phyloP scores from a whole-genome alignment of 2,113 vertebrate genomes.

The Channa maculata region DNA sequence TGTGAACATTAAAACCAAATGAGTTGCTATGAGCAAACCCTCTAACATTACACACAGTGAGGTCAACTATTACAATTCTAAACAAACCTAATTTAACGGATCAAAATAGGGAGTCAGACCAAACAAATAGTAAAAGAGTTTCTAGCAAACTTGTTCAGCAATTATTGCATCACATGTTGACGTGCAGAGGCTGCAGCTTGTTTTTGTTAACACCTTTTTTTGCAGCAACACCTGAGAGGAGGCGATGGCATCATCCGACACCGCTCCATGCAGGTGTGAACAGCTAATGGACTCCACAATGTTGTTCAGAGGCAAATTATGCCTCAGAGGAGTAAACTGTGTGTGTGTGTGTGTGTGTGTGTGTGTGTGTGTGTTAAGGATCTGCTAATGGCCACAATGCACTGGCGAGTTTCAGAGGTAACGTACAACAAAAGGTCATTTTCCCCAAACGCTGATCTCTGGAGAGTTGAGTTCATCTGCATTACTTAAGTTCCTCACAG shows the following conservation, averaged over 20 bases:
- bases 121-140: not conserved
- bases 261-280: conserved; percentile 24
- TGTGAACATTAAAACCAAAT: too few species aligned
- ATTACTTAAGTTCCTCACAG: not conserved
- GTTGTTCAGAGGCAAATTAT: not conserved
- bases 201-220: conserved; percentile 56
- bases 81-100: not conserved
- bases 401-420: not conserved
- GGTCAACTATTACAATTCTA: too few species aligned
- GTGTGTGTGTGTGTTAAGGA: too few species aligned
- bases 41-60: not conserved
- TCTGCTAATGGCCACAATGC: not conserved
- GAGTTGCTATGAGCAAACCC: not conserved
- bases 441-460: not conserved
- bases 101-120: not conserved
- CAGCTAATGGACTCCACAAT: not conserved
- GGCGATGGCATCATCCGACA: not conserved
- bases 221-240: conserved; percentile 20
- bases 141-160: too few species aligned
- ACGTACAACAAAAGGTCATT: too few species aligned
- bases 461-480: not conserved
- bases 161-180: conserved; percentile 13
- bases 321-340: not conserved
- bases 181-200: not conserved
- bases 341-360: not conserved